Conservation (phyloP, 2,888 invertebrate genomes). For the Hypomecis atomaria region DNA sequence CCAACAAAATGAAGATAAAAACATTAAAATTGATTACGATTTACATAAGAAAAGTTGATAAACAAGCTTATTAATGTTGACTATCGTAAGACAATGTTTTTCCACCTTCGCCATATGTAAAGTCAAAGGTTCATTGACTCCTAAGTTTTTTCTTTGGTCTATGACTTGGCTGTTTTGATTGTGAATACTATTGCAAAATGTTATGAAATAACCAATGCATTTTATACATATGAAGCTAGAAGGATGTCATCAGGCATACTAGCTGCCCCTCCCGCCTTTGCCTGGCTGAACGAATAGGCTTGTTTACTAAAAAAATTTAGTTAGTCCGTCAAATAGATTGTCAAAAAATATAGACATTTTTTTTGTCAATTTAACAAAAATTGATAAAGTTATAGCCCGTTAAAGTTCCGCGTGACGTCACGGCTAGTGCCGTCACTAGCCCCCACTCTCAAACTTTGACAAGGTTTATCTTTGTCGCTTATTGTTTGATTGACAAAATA, state of each 20-base stretch:
- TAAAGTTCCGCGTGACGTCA: too few species aligned
- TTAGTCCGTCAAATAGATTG: too few species aligned
- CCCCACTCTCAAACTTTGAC: too few species aligned
- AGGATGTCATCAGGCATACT: neutral
- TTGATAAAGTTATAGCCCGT: too few species aligned
- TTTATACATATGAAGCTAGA: too few species aligned
- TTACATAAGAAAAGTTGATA: constrained; percentile 58
- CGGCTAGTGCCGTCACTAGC: too few species aligned
- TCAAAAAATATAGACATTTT: too few species aligned
- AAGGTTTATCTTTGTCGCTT: too few species aligned
- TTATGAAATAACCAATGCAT: neutral
- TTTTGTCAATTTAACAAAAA: too few species aligned
- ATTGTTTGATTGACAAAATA: too few species aligned
- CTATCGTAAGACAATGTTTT: constrained; percentile 42
- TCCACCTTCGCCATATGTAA: constrained; percentile 43
- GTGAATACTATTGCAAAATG: neutral
- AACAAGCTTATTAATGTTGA: constrained; percentile 38
- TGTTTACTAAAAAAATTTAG: too few species aligned
- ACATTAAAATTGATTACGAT: constrained; percentile 44
- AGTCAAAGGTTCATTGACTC: constrained; percentile 57
- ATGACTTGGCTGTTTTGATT: constrained; percentile 12
- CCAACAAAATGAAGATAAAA: constrained; percentile 5
- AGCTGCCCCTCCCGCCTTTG: neutral
- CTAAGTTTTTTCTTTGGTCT: constrained; percentile 4
- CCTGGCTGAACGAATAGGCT: neutral